A percentile compares a stretch with the other conserved stretches of the same genome.
Conservation (phyloP, 2,113 vertebrate species). For the Hypanus sabinus region DNA sequence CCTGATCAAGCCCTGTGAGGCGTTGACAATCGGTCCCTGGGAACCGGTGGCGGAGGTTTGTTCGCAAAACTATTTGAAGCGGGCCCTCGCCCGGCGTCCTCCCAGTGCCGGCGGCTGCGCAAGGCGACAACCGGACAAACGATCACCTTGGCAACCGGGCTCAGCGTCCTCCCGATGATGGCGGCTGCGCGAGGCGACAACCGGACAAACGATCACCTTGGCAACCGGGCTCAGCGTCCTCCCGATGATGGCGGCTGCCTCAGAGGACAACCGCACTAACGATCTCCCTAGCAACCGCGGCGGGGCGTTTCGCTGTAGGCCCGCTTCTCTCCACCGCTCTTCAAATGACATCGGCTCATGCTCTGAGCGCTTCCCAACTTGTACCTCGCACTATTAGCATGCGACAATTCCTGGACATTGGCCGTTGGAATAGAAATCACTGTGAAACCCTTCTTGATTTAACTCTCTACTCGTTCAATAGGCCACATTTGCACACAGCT, state of each 20-base stretch:
- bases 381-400: too few relatives aligned
- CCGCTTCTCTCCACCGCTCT: too few relatives aligned
- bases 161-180: not conserved
- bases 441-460: too few relatives aligned
- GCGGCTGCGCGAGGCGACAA: not conserved
- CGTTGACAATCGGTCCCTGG: not conserved
- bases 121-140: not conserved
- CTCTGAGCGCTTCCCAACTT: too few relatives aligned
- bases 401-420: too few relatives aligned
- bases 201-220: not conserved
- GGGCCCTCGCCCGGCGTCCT: not conserved
- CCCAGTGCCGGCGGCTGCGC: too few relatives aligned
- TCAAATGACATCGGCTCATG: too few relatives aligned
- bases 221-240: not conserved
- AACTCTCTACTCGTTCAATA: not conserved
- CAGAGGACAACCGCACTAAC: not conserved
- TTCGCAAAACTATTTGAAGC: not conserved
- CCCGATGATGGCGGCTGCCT: not conserved
- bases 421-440: too few relatives aligned
- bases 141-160: not conserved
- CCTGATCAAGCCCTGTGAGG: not conserved
- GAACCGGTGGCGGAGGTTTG: not conserved
- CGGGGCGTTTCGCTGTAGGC: not conserved
- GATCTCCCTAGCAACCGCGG: not conserved
- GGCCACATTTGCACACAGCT: too few relatives aligned